Conservation (phyloP, 2,888 invertebrate species). For the Lacanobia oleracea region DNA sequence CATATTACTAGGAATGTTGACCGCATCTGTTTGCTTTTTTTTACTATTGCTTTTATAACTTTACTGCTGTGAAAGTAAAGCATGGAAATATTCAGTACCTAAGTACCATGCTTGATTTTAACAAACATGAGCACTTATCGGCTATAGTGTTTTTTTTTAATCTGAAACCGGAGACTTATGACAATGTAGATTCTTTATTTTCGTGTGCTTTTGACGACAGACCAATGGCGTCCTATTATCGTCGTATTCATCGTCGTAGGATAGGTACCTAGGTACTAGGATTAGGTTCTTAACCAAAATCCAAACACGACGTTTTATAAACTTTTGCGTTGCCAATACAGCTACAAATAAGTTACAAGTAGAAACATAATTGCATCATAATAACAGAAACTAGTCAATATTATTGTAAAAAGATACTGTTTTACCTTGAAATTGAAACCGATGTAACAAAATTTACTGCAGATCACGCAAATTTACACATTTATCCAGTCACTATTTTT, state of each 20-base stretch:
- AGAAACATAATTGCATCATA: neutral
- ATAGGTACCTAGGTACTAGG: too few relatives aligned
- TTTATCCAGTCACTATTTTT: constrained; percentile 24
- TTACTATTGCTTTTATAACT: neutral
- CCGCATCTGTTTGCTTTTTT: too few relatives aligned
- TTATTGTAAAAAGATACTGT: constrained; percentile 30
- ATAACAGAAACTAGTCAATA: constrained; percentile 7
- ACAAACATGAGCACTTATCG: too few relatives aligned
- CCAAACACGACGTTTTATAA: too few relatives aligned
- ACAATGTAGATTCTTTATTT: neutral
- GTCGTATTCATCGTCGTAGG: too few relatives aligned
- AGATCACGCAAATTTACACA: constrained; percentile 35
- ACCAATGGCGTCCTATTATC: neutral
- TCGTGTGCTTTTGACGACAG: neutral
- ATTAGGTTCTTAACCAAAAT: too few relatives aligned
- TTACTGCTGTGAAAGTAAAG: neutral
- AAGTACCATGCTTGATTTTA: neutral
- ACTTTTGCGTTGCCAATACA: neutral
- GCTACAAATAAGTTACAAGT: neutral
- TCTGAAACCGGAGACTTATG: too few relatives aligned
- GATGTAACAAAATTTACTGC: constrained; percentile 34
- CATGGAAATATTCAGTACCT: constrained; percentile 9
- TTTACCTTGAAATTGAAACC: constrained; percentile 47
- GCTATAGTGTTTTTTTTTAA: too few relatives aligned
- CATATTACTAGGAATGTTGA: too few relatives aligned